Base-by-base conservation (phyloP, 1,140 invertebrate species). In the Drosophila sechellia region DNA sequence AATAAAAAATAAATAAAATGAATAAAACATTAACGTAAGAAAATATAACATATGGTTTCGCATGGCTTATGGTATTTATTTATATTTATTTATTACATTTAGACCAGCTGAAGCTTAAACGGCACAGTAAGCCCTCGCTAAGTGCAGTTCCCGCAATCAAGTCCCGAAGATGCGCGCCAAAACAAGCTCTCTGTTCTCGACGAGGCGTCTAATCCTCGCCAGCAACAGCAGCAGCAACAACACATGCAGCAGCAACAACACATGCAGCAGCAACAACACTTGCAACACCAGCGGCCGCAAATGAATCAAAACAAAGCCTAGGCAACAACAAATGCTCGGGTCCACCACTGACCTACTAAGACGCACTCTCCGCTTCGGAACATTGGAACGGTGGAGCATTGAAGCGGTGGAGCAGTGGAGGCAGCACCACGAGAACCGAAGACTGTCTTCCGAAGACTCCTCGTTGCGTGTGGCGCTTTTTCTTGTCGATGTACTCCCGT, bases 271-370 rank as follows among this genome's bases (percentile, higher is more conserved):
- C 63, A 40, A 11, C 59, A 49, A 13, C 58, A 40, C 17, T 1
- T 17, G 17, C 17, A 17, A 40, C 65, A 43, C 31, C 58, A 37
- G 49, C 74, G 66, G 48, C 59, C 65, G 52, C 75, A 89, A 61
- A 79, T 79, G 76, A 79, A 72, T 78, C 75, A 78, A 79, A 79
- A 79, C 68, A 78, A 78, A 78, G 70, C 48, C 66, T 52, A 46
- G 74, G 68, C 69, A 69, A 64, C 85, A 89, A 84, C 65, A 78
- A 68, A 77, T 61, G 48, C 49, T 66, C 52, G 77, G 76, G 78
- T 79, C 89, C 89, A 91, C 89, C 86, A 91, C 89, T 91, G 89
- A 91, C 89, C 89, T 90, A 91, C 89, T 91, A 91, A 90, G 78
- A 64, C 66, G 66, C 66, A 60, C 83, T 66, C 70, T 64, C 56